phyloP scores from a whole-genome alignment of 35 echinoderm and acorn worm species.

The Ophioderma brevispina region DNA sequence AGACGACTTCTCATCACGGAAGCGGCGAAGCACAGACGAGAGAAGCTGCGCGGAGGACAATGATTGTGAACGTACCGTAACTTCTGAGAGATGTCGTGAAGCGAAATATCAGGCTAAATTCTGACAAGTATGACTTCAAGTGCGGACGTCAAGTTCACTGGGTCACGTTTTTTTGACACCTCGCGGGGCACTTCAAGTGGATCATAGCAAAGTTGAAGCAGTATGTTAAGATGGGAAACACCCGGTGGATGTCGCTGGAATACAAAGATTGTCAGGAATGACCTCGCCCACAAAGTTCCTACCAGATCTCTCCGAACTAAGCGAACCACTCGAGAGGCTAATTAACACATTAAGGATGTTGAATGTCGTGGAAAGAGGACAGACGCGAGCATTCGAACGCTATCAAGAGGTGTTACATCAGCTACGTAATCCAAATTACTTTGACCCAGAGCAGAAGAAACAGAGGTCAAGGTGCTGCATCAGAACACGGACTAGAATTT shows the following conservation, averaged over 20 bases:
- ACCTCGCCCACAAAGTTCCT: slow-evolving; percentile 56
- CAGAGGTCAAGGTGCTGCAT: slow-evolving; percentile 76
- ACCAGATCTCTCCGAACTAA: slow-evolving; percentile 42
- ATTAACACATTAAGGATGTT: slow-evolving; percentile 57
- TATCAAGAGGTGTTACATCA: too few relatives aligned
- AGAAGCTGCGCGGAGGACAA: too few relatives aligned
- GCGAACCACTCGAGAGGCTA: slow-evolving; percentile 41
- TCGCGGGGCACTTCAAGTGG: slow-evolving; percentile 55
- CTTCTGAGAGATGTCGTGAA: neutral
- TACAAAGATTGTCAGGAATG: slow-evolving; percentile 63
- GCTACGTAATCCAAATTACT: too few relatives aligned
- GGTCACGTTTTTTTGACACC: too few relatives aligned
- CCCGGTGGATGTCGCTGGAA: slow-evolving; percentile 40
- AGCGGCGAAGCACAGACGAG: too few relatives aligned
- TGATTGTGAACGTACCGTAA: neutral
- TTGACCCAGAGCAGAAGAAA: too few relatives aligned
- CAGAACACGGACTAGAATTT: slow-evolving; percentile 50
- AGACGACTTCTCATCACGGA: slow-evolving; percentile 35
- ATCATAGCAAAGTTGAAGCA: slow-evolving; percentile 52
- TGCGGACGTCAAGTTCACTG: slow-evolving; percentile 47
- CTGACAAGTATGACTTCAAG: slow-evolving; percentile 74
- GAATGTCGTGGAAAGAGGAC: too few relatives aligned
- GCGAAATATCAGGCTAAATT: slow-evolving; percentile 53
- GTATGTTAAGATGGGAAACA: slow-evolving; percentile 15
- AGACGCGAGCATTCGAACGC: too few relatives aligned